Evolutionary conservation across 2,888 invertebrate genomes (phyloP), one percentile per base, ranked within the genome.

Genomic region (Agrotis ipsilon): DNA sequence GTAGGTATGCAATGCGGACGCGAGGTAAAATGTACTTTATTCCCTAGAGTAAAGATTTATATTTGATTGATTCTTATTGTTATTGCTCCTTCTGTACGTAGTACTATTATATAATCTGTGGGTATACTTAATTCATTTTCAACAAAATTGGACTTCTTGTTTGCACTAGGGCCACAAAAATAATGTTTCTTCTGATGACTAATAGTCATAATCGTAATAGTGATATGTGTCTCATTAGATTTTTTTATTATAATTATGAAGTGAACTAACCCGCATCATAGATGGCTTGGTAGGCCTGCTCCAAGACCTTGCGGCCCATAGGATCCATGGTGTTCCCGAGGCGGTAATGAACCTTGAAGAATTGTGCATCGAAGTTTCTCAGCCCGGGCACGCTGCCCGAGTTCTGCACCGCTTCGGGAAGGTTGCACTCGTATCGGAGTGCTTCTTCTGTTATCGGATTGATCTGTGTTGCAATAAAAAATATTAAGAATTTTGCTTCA

Each of bases 221-320:
- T 32, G 7, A 6, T 7, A 6, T 7, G 32, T 32, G 32, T 32
- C 7, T 32, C 32, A 32, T 32, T 32, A 0, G 7, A 7, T 32
- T 32, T 32, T 32, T 32, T 32, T 32, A 32, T 32, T 6, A 32
- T 32, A 7, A 32, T 32, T 21, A 27, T 46, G 27, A 51, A 21
- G 32, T 55, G n/a, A n/a, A 55, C 32, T 32, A 32, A 81, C 97
- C 97, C 58, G 98, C 97, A 94, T 98, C 98, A 65, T 97, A 96
- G 57, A 98, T 96, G 48, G 97, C 97, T 89, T 98, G 98, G 86
- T 97, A 97, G 0, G 97, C 95, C 2, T 97, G 96, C 89, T 98
- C 98, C 67, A 98, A 94, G 27, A 98, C 89, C 78, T 98, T 96
- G 63, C 98, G 94, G 0, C 97, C 96, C 95, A 97, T 97, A 1